phyloP scores from a whole-genome alignment of 2,888 invertebrate species.

The Serripes groenlandicus region DNA sequence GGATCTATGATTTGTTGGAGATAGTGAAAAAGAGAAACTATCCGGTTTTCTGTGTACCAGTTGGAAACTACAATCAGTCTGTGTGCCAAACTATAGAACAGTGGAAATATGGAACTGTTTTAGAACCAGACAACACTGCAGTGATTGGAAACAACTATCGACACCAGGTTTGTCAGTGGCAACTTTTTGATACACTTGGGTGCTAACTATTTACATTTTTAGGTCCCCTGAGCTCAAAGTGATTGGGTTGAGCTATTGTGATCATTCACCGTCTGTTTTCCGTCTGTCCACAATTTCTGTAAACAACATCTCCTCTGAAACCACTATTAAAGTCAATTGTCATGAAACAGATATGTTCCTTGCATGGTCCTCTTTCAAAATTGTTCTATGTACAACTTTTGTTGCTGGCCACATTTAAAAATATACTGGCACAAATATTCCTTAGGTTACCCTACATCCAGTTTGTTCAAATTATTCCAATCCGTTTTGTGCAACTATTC shows the following conservation, averaged over 20 bases:
- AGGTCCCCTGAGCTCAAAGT: background rate
- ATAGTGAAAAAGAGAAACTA: slow-evolving; percentile 11
- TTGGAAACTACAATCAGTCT: slow-evolving; percentile 24
- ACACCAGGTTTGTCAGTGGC: slow-evolving; percentile 37
- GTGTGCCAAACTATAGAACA: slow-evolving; percentile 5
- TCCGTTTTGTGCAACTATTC: too few relatives aligned
- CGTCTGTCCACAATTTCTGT: background rate
- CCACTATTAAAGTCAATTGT: too few relatives aligned
- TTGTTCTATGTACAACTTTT: too few relatives aligned
- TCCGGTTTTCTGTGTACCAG: slow-evolving; percentile 25
- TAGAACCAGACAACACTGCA: background rate
- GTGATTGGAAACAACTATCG: slow-evolving; percentile 22
- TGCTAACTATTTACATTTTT: background rate
- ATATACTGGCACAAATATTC: too few relatives aligned
- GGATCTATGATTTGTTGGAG: slow-evolving; percentile 8
- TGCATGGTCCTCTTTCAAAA: too few relatives aligned
- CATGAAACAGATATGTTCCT: too few relatives aligned
- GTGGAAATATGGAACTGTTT: slow-evolving; percentile 15
- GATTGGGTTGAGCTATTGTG: background rate
- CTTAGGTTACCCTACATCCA: too few relatives aligned
- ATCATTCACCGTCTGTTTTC: background rate
- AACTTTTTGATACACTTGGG: background rate
- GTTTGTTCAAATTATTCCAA: too few relatives aligned
- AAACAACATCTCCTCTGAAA: background rate
- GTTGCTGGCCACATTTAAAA: too few relatives aligned